phyloP scores from a whole-genome alignment of 2,113 vertebrate genomes.

The Paradoxurus hermaphroditus region DNA sequence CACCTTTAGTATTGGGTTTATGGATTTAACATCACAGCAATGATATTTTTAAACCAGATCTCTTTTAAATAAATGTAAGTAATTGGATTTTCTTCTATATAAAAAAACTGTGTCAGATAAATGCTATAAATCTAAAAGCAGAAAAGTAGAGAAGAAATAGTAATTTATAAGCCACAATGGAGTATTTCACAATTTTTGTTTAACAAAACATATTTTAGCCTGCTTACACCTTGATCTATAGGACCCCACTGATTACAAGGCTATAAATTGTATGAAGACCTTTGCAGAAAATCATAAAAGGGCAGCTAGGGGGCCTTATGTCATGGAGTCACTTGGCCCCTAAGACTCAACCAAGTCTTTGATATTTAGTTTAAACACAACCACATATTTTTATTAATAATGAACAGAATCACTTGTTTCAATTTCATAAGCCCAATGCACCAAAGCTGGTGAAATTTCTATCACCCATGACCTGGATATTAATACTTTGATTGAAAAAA shows the following conservation, averaged over 20 bases:
- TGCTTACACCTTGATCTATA: slow-evolving; percentile 65
- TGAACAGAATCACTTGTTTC: slow-evolving; percentile 67
- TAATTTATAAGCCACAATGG: slow-evolving; percentile 62
- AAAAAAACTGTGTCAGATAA: slow-evolving; percentile 70
- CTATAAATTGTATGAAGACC: slow-evolving; percentile 67
- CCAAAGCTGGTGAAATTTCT: slow-evolving; percentile 56
- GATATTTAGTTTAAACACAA: slow-evolving; percentile 68
- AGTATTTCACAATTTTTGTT: slow-evolving; percentile 70
- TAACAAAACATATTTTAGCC: slow-evolving; percentile 75
- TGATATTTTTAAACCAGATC: slow-evolving; percentile 70
- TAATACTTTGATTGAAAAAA: slow-evolving; percentile 46
- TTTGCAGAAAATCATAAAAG: slow-evolving; percentile 68
- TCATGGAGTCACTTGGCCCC: slow-evolving; percentile 36
- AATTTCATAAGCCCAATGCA: slow-evolving; percentile 54
- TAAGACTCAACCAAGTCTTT: slow-evolving; percentile 52
- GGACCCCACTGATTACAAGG: slow-evolving; percentile 61
- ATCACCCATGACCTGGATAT: slow-evolving; percentile 32
- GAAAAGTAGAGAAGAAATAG: slow-evolving; percentile 63
- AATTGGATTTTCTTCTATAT: slow-evolving; percentile 73
- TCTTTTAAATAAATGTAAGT: slow-evolving; percentile 65
- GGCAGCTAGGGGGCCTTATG: slow-evolving; percentile 56
- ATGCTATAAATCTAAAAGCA: slow-evolving; percentile 70
- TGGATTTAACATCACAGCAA: slow-evolving; percentile 32
- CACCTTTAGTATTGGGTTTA: neutral
- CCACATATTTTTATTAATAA: slow-evolving; percentile 70